Evolutionary conservation across 2,797 vertebrate species (phyloP), one percentile per base, ranked within the genome.

Genomic region (Synaphobranchus kaupii): DNA sequence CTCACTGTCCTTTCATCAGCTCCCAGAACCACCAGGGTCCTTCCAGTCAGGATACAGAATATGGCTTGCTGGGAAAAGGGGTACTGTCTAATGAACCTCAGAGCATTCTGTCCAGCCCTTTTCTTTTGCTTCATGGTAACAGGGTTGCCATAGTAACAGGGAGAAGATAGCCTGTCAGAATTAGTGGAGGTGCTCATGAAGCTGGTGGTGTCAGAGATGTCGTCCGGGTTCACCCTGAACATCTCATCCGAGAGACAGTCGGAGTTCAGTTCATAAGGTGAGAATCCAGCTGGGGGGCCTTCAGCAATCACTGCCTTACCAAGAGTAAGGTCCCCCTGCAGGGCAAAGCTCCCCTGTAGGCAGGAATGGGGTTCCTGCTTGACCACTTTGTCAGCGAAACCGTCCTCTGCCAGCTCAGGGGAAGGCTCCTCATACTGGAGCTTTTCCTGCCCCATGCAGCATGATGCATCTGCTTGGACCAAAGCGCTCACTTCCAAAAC

Each of bases 1-100:
- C 97, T 97, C 73, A 99, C 98, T 15, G 97, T 94, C 5, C 95
- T 93, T 92, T 99, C 98, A 0, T 99, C 98, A 12, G 96, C 95
- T 13, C 98, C 99, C 3, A 99, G 94, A 87, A 99, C 97, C 0
- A 99, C 94, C 25, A 99, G 96, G 0, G 98, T 98, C 90, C 98
- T 95, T 3, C 99, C 99, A 0, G 97, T 98, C 91, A 99, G 95
- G 90, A 99, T 94, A 78, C 98, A 98, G 94, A 97, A 99, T 91
- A 99, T 96, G 60, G 98, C 98, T 0, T 98, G 98, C 89, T 98
- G 96, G 84, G 99, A 98, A 0, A 99, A 99, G 2, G 98, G 98
- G 88, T 99, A 99, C 92, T 99, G 98, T 86, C 99, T 95, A 92
- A 99, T 98, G 91, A 99, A 99, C 84, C 95, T 95, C 93, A 99